Evolutionary conservation across 2,888 invertebrate species (phyloP).

Genomic region (Tortricodes alternella): DNA sequence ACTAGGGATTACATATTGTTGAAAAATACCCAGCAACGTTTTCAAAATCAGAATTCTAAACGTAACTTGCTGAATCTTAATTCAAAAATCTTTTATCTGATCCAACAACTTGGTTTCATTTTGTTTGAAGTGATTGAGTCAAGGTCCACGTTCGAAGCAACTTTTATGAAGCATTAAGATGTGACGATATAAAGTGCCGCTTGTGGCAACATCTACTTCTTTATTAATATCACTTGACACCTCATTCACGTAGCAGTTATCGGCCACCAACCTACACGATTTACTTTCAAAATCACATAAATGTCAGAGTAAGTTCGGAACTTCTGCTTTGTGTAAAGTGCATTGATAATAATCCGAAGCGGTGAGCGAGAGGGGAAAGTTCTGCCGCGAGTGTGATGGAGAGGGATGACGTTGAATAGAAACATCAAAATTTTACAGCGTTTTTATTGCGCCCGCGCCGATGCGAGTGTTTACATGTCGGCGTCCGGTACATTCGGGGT

Average conservation of each 20-base stretch:
- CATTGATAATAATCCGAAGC: conserved; percentile 80
- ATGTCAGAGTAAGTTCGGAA: conserved; percentile 70
- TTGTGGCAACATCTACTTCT: conserved; percentile 55
- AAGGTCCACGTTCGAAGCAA: background rate
- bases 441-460: conserved; percentile 77
- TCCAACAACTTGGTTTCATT: background rate
- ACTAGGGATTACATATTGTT: too few relatives aligned
- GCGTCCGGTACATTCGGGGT: conserved; percentile 67
- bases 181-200: conserved; percentile 33
- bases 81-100: conserved; percentile 1
- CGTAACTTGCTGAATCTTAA: too few relatives aligned
- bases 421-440: conserved; percentile 82
- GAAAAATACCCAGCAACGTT: too few relatives aligned
- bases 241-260: conserved; percentile 70
- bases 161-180: conserved; percentile 14
- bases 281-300: conserved; percentile 79
- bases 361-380: conserved; percentile 42
- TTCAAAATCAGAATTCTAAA: background rate
- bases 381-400: conserved; percentile 41
- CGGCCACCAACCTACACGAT: conserved; percentile 73
- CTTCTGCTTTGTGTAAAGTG: conserved; percentile 83
- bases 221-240: conserved; percentile 79
- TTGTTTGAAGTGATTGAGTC: background rate
- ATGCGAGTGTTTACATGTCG: conserved; percentile 68
- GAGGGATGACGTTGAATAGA: conserved; percentile 69